These are phyloP conservation scores for Dasypus novemcinctus DNA, from an alignment of 2,113 vertebrate species.

Conservation along the genomic window DNA sequence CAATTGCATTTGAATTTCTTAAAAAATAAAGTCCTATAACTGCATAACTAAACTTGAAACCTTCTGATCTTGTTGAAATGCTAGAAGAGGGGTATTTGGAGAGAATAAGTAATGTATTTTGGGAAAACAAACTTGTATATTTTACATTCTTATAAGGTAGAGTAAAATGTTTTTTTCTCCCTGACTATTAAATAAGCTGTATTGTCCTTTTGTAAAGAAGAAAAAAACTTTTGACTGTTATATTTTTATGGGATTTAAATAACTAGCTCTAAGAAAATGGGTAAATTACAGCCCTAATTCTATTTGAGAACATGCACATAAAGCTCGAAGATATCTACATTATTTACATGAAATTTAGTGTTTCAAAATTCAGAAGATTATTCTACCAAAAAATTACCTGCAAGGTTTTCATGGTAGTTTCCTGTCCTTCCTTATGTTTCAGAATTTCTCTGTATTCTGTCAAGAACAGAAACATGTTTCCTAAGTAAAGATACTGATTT, in stretches of 20 bases:
- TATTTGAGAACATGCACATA: no score
- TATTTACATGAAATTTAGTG: constrained; percentile 25
- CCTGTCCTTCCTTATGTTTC: not conserved
- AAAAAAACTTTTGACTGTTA: not conserved
- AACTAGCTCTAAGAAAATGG: constrained; percentile 27
- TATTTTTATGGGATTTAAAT: constrained; percentile 24
- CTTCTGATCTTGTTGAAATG: constrained; percentile 55
- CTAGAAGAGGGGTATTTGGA: constrained; percentile 24
- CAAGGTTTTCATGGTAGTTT: not conserved
- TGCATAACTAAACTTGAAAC: constrained; percentile 75
- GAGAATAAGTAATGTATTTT: constrained; percentile 66
- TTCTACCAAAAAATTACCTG: not conserved
- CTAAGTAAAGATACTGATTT: not conserved
- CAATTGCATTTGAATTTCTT: constrained; percentile 67
- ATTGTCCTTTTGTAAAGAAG: not conserved
- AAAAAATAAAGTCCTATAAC: constrained; percentile 60
- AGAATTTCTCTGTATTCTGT: constrained; percentile 2
- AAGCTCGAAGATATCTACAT: not conserved
- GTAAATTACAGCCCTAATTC: not conserved
- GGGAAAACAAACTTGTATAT: not conserved
- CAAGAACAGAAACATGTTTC: not conserved
- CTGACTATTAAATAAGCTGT: not conserved
- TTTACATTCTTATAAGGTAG: constrained; percentile 24
- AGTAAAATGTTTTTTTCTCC: not conserved
- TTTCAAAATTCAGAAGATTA: not conserved